phyloP scores from a whole-genome alignment of 2,888 invertebrate genomes.

The Epistrophella euchroma region DNA sequence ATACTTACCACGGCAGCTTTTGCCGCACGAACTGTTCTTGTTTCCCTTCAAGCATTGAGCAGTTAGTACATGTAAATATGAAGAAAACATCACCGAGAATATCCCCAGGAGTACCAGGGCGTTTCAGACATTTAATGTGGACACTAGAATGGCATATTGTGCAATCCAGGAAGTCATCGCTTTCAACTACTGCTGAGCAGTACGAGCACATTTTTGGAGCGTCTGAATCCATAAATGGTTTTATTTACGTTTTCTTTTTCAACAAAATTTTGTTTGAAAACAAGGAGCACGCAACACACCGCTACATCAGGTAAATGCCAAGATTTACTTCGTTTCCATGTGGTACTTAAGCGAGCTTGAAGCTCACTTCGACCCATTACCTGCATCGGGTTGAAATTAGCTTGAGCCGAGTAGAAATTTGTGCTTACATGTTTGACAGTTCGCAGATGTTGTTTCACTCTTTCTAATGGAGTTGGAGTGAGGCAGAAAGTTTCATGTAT shows the following conservation, averaged over 20 bases:
- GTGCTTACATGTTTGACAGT: too few species aligned
- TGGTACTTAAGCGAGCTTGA: too few species aligned
- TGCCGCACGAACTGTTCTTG: constrained; percentile 87
- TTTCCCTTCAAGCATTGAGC: constrained; percentile 85
- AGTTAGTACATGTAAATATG: constrained; percentile 88
- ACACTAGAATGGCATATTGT: constrained; percentile 86
- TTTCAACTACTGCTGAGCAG: constrained; percentile 77
- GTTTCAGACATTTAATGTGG: constrained; percentile 88
- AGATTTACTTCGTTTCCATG: too few species aligned
- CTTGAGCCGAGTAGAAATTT: too few species aligned
- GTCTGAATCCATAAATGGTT: constrained; percentile 47
- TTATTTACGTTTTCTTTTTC: background rate
- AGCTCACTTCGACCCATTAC: too few species aligned
- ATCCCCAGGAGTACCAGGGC: constrained; percentile 89
- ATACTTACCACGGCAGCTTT: constrained; percentile 88
- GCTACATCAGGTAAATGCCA: too few species aligned
- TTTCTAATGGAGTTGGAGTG: too few species aligned
- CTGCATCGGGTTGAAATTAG: too few species aligned
- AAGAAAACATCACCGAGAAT: constrained; percentile 91
- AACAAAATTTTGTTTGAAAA: background rate
- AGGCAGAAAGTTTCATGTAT: too few species aligned
- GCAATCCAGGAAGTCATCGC: constrained; percentile 86
- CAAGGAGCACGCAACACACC: background rate
- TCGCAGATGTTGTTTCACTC: too few species aligned
- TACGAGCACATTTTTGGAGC: constrained; percentile 71